These are phyloP conservation scores for Dipodomys ordii DNA, from an alignment of 2,113 vertebrate species.

Conservation along the genomic window DNA sequence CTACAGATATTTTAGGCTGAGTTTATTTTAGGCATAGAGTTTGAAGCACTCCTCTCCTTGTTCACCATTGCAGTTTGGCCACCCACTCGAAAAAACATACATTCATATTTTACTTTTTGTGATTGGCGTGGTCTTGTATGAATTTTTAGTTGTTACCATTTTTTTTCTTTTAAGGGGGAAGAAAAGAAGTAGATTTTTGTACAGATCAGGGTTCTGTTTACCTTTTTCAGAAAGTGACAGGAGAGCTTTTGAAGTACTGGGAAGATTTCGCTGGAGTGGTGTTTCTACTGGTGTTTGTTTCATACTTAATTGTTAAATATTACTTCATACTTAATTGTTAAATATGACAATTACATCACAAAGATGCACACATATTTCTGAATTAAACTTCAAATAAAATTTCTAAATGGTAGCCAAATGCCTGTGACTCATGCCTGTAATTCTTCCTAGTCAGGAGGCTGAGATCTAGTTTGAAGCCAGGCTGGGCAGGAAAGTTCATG, in stretches of 20 bases:
- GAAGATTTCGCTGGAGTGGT: background rate
- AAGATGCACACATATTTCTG: background rate
- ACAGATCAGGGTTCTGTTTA: background rate
- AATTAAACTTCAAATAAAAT: slow-evolving; percentile 32
- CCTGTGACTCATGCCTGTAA: too few species aligned
- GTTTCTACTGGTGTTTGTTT: background rate
- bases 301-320: background rate
- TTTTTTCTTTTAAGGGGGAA: background rate
- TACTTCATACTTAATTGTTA: background rate
- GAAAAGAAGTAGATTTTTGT: background rate
- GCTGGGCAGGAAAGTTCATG: too few species aligned
- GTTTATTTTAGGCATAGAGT: background rate
- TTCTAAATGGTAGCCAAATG: background rate
- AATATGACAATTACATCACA: background rate
- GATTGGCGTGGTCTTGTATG: background rate
- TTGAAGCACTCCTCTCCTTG: background rate
- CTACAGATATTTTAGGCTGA: background rate
- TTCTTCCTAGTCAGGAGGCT: too few species aligned
- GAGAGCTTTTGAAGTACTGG: background rate
- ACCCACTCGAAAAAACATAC: background rate
- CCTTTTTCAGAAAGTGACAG: background rate
- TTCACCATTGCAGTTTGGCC: background rate
- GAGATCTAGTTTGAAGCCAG: too few species aligned
- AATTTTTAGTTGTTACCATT: background rate
- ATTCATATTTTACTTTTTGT: slow-evolving; percentile 12